Evolutionary conservation across 2,888 invertebrate species (phyloP).

Genomic region (Ptilodon capucinus): DNA sequence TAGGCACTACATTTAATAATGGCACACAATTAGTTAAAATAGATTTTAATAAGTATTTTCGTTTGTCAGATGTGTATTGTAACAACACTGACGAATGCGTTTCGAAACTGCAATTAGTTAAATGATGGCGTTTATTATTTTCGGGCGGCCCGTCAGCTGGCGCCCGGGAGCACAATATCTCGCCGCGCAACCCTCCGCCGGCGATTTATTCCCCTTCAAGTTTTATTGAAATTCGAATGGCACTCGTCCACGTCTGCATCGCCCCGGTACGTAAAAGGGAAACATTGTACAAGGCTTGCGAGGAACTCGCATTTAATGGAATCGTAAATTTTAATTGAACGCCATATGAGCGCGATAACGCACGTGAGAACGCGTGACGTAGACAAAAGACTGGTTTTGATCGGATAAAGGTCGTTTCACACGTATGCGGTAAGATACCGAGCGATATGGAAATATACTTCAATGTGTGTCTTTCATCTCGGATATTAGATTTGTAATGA

Average conservation of each 20-base stretch:
- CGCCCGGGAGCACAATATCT: constrained; percentile 47
- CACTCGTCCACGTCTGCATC: constrained; percentile 38
- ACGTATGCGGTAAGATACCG: too few species aligned
- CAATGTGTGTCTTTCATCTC: too few species aligned
- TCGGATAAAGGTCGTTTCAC: neutral
- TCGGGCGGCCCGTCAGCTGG: constrained; percentile 51
- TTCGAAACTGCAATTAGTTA: constrained; percentile 32
- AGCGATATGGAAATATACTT: too few species aligned
- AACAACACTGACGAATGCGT: constrained; percentile 28
- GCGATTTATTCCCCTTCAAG: constrained; percentile 68
- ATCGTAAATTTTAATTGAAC: constrained; percentile 29
- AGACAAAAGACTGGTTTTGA: constrained; percentile 9
- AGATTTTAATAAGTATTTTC: constrained; percentile 39
- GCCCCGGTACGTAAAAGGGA: constrained; percentile 37
- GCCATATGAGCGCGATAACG: constrained; percentile 6
- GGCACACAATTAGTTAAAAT: constrained; percentile 30
- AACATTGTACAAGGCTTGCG: constrained; percentile 34
- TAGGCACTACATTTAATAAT: constrained; percentile 28
- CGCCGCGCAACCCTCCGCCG: constrained; percentile 35
- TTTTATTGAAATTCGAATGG: constrained; percentile 73
- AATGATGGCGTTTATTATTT: constrained; percentile 40
- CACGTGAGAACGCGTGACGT: constrained; percentile 16
- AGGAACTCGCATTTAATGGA: constrained; percentile 17
- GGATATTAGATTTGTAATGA: too few species aligned
- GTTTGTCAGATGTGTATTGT: constrained; percentile 37